Base-by-base conservation (phyloP, 53 echinoderm and acorn worm species). In the Holothuria leucospilota region DNA sequence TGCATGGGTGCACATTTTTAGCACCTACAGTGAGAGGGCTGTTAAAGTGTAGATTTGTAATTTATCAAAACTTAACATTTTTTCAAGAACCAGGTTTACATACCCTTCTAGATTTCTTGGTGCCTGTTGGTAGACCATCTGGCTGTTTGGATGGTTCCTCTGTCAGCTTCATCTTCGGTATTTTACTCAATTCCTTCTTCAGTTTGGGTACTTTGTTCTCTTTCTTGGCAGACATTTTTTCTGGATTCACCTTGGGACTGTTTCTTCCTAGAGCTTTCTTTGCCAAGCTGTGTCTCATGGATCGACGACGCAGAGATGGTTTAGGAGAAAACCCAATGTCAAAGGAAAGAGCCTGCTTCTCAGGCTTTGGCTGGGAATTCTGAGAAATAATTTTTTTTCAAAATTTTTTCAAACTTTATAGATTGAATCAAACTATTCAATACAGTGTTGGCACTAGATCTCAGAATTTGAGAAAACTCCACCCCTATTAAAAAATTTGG, bases 311-410 rank as follows among this genome's bases (percentile, higher is more conserved):
- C 23, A 86, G 58, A 23, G 79, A 62, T 52, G 82, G 86, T 51
- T 93, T 92, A 12, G 96, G 96, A 12, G 96, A 96, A 86, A 96
- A 96, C 8, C 94, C 94, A 10, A 96, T 79, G 46, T 82, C 90
- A 78, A 92, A 96, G 6, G 94, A 82, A 7, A 94, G 64, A 84
- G 92, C 94, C 40, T 94, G 85, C 13, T 94, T 68, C 34, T 94
- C 70, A 14, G 86, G 72, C 42, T 87, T 41, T 67, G 39, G 56
- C 56, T 56, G 56, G 15, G 67, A 13, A 15, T 13, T 29, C 27
- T 67, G 67, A 67, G 20, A 12, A 23, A 23, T 29, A 67, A 27
- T 18, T 21, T 30, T 67, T 11, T 23, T 67, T 23, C 67, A 27
- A 29, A 30, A 67, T 13, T 23, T 13, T 10, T 5, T 63, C 64